Evolutionary conservation across 2,888 invertebrate genomes (phyloP), one percentile per base, ranked within the genome.

Genomic region (Cheilosia impressa): DNA sequence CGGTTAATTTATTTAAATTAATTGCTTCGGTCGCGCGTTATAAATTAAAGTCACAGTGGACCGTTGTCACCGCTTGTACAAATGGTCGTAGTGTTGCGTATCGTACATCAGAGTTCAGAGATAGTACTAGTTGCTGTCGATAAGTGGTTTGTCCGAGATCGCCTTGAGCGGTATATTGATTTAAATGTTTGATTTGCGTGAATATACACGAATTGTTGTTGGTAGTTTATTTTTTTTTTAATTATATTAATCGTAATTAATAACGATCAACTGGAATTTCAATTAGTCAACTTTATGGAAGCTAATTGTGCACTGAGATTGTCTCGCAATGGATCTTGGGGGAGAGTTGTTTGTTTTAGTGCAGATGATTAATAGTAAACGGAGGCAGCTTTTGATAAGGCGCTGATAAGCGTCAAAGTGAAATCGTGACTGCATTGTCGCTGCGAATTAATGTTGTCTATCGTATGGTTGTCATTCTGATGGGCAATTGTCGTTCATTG

Each of bases 1-100:
- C 43, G 83, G 41, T 83, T 75, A 55, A 79, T 69, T 73, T 45
- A 65, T 79, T 79, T 41, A 17, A 65, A 65, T 84, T 84, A 65
- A 84, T 69, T 69, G 58, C 73, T 69, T 50, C 43, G 17, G 66
- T 83, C 50, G 66, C 72, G 72, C 43, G 22, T 55, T 65, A 75
- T 76, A 76, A 71, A 81, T 76, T 58, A 57, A 13, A 38, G 65
- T 71, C 65, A 43, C 65, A 69, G 81, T 76, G 22, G 31, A 47
- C 4, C 17, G 52, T 52, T 41, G 53, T 41, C 41, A n/a, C 17
- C 34, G 43, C 41, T 47, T 50, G 47, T 41, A 19, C 43, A 27
- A 27, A 52, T 31, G 10, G 50, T 45, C 43, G 55, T 68, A 41
- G 41, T 19, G 22, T 53, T 45, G 22, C 34, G 38, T 53, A 66